Conservation (phyloP, 1,140 invertebrate genomes). For the Eubasilissa regina region DNA sequence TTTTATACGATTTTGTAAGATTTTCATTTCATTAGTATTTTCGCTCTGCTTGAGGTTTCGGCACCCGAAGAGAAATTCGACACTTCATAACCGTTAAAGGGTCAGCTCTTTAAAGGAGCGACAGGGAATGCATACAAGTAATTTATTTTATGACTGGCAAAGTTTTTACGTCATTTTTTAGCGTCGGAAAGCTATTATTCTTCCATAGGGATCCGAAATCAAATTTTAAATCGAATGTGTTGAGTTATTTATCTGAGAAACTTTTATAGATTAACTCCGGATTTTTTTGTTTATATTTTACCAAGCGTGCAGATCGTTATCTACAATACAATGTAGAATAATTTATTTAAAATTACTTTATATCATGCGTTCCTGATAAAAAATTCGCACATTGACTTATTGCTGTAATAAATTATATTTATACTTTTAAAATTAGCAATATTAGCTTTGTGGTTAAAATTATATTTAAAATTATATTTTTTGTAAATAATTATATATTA, state of each 20-base stretch:
- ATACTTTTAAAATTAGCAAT: too few species aligned
- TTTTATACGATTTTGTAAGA: conserved; percentile 35
- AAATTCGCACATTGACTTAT: too few species aligned
- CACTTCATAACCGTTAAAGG: conserved; percentile 44
- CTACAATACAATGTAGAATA: too few species aligned
- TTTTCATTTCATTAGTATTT: conserved; percentile 4
- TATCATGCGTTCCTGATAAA: too few species aligned
- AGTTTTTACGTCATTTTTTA: conserved; percentile 33
- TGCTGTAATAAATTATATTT: too few species aligned
- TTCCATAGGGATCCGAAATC: conserved; percentile 19
- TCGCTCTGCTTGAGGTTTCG: neutral
- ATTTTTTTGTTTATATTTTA: too few species aligned
- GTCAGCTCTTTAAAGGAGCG: conserved; percentile 34
- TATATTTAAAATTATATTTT: too few species aligned
- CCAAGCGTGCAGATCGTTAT: too few species aligned
- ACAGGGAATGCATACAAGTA: conserved; percentile 42
- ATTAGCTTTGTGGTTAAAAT: too few species aligned
- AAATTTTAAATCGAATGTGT: conserved; percentile 30
- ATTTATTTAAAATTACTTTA: too few species aligned
- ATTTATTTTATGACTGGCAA: conserved; percentile 46
- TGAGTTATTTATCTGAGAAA: conserved; percentile 20
- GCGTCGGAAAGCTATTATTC: conserved; percentile 26
- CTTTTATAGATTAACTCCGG: neutral
- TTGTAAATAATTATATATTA: too few species aligned
- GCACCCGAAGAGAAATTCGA: conserved; percentile 45